Conservation (phyloP, 2,797 vertebrate genomes). For the Hypotaenidia philippensis region DNA sequence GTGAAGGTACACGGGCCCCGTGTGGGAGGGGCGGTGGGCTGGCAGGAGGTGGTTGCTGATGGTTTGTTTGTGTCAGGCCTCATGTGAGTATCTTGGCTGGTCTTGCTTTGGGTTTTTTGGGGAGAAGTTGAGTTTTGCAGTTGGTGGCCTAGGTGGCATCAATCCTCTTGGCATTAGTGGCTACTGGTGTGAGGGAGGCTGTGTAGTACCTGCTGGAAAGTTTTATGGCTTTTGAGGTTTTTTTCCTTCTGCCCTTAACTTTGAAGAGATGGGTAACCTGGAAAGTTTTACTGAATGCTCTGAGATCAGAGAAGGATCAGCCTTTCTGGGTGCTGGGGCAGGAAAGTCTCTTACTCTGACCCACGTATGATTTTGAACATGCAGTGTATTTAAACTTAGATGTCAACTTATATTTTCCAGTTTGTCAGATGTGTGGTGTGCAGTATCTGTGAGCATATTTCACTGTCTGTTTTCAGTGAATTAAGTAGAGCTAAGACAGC, state of each 20-base stretch:
- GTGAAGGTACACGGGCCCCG: accelerated
- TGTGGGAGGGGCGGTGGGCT: background rate
- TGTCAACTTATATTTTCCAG: background rate
- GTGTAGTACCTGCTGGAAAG: background rate
- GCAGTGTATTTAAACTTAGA: background rate
- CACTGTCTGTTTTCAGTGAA: background rate
- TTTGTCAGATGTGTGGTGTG: background rate
- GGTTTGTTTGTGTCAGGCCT: accelerated
- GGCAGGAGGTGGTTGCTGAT: accelerated
- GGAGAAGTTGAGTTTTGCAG: accelerated
- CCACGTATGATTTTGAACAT: background rate
- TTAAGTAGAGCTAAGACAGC: background rate
- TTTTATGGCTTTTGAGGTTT: background rate
- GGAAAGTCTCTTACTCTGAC: background rate
- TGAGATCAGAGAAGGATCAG: background rate
- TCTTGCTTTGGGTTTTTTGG: background rate
- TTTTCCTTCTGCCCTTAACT: background rate
- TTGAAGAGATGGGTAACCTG: background rate
- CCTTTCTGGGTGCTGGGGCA: accelerated
- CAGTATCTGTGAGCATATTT: background rate
- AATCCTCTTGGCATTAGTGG: accelerated
- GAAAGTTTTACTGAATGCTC: background rate
- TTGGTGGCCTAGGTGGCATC: background rate
- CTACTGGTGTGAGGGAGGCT: background rate
- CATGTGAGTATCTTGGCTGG: accelerated